A percentile compares a stretch with the other conserved stretches of the same genome.
These are phyloP conservation scores for Drosophila kanapiae DNA, from an alignment of 1,140 invertebrate species.

Conservation along the genomic window DNA sequence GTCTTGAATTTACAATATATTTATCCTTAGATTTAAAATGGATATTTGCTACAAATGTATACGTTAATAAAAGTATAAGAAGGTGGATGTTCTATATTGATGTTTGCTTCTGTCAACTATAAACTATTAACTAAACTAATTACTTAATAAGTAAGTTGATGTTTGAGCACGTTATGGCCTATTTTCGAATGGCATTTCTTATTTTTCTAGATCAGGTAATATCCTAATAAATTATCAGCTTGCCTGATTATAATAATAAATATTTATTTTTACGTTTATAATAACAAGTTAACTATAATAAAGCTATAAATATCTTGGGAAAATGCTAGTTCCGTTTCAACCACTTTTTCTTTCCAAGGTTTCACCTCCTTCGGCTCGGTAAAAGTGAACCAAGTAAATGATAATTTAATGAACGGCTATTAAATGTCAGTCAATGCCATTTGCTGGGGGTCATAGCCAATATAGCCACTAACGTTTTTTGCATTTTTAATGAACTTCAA, in stretches of 20 bases:
- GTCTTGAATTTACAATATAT: constrained; percentile 41
- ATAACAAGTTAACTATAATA: too few relatives aligned
- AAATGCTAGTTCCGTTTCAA: not conserved
- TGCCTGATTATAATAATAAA: too few relatives aligned
- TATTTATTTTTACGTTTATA: not conserved
- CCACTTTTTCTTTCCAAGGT: not conserved
- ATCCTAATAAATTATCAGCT: not conserved
- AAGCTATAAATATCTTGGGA: not conserved
- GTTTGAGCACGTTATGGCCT: too few relatives aligned
- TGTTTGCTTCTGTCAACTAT: too few relatives aligned
- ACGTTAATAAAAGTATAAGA: not conserved
- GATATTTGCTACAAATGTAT: not conserved
- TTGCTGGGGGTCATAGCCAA: constrained; percentile 20
- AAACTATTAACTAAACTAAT: not conserved
- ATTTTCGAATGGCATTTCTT: too few relatives aligned
- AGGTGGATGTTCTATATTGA: too few relatives aligned
- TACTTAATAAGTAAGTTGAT: not conserved
- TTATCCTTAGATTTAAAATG: not conserved
- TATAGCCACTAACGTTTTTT: constrained; percentile 36
- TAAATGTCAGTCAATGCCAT: constrained; percentile 45
- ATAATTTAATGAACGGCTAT: constrained; percentile 53
- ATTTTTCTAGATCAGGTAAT: too few relatives aligned
- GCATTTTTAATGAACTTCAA: constrained; percentile 43
- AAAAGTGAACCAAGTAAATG: constrained; percentile 35
- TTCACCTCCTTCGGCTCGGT: constrained; percentile 11